These are phyloP conservation scores for Coregonus sp. DNA, from an alignment of 2,797 vertebrate genomes.

Conservation along the genomic window DNA sequence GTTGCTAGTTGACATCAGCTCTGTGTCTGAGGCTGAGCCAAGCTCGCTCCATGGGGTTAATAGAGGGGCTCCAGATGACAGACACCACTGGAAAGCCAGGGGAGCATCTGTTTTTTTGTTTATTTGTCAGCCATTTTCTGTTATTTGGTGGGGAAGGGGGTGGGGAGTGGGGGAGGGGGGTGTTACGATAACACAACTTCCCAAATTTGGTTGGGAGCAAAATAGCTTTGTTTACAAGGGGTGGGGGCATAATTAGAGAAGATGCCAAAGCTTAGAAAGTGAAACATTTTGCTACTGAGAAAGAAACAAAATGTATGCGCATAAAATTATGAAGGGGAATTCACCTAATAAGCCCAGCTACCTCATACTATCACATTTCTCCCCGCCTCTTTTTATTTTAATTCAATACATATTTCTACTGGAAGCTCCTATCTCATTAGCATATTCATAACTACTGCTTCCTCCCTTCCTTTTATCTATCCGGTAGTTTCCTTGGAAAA, in stretches of 20 bases:
- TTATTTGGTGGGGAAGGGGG: not conserved
- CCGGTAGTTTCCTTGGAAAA: not conserved
- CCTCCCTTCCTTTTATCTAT: not conserved
- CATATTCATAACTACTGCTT: conserved; percentile 1
- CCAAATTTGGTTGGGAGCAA: not conserved
- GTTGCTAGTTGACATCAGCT: not conserved
- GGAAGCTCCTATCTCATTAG: not conserved
- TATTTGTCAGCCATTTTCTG: too few relatives aligned
- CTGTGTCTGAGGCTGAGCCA: not conserved
- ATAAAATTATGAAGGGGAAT: not conserved
- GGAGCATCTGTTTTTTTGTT: too few relatives aligned
- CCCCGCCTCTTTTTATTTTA: not conserved
- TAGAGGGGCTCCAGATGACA: not conserved
- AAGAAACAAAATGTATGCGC: not conserved
- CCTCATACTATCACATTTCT: not conserved
- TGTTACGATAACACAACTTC: not conserved
- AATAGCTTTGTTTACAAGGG: not conserved
- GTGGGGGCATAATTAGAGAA: not conserved
- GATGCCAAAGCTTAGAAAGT: not conserved
- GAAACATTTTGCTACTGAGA: not conserved
- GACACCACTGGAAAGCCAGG: not conserved
- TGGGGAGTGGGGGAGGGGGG: not conserved
- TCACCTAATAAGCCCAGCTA: not conserved
- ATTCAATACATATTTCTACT: not conserved
- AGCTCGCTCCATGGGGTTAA: not conserved